phyloP scores from a whole-genome alignment of 2,797 vertebrate species.

The Spea hammondii region DNA sequence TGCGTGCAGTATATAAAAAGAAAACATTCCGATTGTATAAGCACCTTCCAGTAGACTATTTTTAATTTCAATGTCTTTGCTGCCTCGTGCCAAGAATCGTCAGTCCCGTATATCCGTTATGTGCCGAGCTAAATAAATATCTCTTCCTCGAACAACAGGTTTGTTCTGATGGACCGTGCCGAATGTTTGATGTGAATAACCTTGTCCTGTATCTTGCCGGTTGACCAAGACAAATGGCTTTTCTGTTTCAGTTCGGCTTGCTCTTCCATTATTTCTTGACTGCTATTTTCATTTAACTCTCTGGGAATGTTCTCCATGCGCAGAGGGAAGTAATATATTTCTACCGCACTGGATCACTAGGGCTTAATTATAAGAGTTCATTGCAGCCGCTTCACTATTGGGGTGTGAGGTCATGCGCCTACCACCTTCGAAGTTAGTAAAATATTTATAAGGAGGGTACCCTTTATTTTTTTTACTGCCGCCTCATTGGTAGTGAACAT shows the following conservation, averaged over 20 bases:
- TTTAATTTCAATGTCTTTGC: constrained; percentile 8
- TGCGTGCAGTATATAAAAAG: not conserved
- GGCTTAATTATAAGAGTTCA: not conserved
- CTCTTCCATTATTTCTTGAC: constrained; percentile 42
- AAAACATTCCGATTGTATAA: constrained; percentile 1
- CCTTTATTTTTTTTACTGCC: no score
- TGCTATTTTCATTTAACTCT: constrained; percentile 40
- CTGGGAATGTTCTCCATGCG: constrained; percentile 29
- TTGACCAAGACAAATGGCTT: constrained; percentile 47
- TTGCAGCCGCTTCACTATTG: no score
- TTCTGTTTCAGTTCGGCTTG: constrained; percentile 33
- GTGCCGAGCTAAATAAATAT: constrained; percentile 43
- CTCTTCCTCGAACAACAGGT: constrained; percentile 31
- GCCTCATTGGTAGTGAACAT: no score
- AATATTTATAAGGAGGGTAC: not conserved
- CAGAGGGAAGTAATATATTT: constrained; percentile 16
- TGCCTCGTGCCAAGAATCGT: constrained; percentile 21
- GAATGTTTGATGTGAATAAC: constrained; percentile 42
- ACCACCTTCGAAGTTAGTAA: not conserved
- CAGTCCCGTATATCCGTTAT: constrained; percentile 29
- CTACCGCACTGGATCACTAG: constrained; percentile 5
- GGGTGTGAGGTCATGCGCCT: not conserved
- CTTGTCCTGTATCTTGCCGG: constrained; percentile 38
- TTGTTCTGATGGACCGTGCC: constrained; percentile 39
- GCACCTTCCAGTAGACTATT: constrained; percentile 18